Evolutionary conservation across 2,888 invertebrate species (phyloP), one percentile per base, ranked within the genome.

Genomic region (Morpho achilles): DNA sequence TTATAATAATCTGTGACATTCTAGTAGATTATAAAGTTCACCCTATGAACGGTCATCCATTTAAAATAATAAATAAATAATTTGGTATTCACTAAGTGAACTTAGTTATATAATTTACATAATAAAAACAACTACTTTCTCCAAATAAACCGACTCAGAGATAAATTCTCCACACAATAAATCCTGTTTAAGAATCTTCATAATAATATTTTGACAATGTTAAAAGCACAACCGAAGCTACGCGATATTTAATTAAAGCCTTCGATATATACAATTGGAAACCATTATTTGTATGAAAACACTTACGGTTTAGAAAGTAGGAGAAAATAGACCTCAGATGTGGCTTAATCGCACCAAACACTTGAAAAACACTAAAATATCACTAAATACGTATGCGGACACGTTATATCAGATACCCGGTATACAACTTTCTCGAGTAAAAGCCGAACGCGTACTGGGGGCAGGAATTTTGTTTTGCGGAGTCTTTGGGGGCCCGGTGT

Each of bases 401-500:
- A 50, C 50, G 50, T 40, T 7, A 32, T 23, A 40, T 8, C 8
- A 0, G 47, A 39, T 3, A 9, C 53, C 43, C 52, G 4, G 8
- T 39, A 48, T 32, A 50, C 65, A 55, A 60, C 62, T 53, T 23
- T 6, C 22, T 22, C 47, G 51, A 9, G 41, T 53, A 67, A 53
- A 56, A 53, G 59, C 60, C 56, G 49, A 69, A 69, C 73, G 67
- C 70, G 71, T 49, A 74, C 75, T 75, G 71, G 59, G 64, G 64
- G 62, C 59, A 67, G 68, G 69, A 69, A 71, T 71, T 72, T 67
- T 68, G 71, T 73, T 69, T 70, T 67, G 69, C 62, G 61, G 66
- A 67, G 65, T 64, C 62, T 70, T 67, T 63, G 68, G 58, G 53
- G 52, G 62, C 50, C 47, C 48, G 47, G 67, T 66, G 69, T 69